Base-by-base conservation (phyloP, 2,113 vertebrate species). In the Hiodon alosoides region DNA sequence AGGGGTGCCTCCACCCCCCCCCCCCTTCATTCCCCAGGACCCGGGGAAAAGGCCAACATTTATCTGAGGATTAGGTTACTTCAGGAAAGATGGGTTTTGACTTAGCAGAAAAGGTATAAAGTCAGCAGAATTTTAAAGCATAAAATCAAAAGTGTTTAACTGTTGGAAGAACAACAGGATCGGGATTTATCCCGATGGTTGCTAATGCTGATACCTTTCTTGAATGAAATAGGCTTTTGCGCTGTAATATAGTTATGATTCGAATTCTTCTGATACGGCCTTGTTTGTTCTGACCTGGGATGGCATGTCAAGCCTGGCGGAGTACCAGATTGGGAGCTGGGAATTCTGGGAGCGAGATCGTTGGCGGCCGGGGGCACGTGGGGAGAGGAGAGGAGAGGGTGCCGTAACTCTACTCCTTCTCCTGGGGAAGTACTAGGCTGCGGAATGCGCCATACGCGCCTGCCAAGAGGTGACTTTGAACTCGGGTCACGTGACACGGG, bases 401-500 rank as follows among this genome's bases (percentile, higher is more conserved):
- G 47, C 54, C 67, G 79, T 71, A 75, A 79, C 57, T 54, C 67
- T 69, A 70, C 60, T 54, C 72, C 4, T 4, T 17, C 67, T 74
- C 67, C 67, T 61, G 53, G 67, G 53, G 71, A 73, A 51, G 59
- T 14, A 59, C 75, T 31, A 67, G 62, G 77, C 78, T 57, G 17
- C 62, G 71, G 75, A 78, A 80, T 82, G 79, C 79, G 73, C 80
- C 71, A 78, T 71, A 82, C 70, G 64, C 79, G 69, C 7, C 46
- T 6, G 17, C 65, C 50, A 53, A 54, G 75, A 50, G 14, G 65
- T 64, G 51, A 57, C 78, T 86, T 86, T 86, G 73, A 85, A 82
- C 77, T 80, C 14, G 51, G 57, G 76, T 86, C 78, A 9, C 76
- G 79, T 82, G 72, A 85, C 83, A 66, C 62, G 17, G 72, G 31